Percentiles rank a stretch among this genome's conserved stretches.
Conservation (phyloP, 2,797 vertebrate genomes). For the Tarsius wallacei region DNA sequence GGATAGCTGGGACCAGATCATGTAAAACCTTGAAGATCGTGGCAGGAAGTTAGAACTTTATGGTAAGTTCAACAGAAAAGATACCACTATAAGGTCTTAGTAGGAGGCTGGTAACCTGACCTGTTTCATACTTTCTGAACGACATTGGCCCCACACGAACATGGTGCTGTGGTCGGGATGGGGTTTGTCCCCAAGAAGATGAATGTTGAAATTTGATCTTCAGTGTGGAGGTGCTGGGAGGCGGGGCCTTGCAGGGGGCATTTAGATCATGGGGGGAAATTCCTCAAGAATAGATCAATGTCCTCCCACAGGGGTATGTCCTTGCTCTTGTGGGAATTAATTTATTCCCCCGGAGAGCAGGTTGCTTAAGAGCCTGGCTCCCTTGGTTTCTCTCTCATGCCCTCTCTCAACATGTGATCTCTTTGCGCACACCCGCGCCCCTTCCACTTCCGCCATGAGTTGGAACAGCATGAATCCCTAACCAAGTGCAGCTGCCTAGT, state of each 20-base stretch:
- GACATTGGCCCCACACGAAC: background rate
- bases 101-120: background rate
- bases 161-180: too few relatives aligned
- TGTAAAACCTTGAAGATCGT: background rate
- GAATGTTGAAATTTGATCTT: background rate
- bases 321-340: background rate
- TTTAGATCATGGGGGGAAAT: background rate
- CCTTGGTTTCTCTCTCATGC: background rate
- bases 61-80: constrained; percentile 1
- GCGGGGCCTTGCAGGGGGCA: background rate
- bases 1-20: background rate
- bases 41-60: background rate
- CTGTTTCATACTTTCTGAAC: constrained; percentile 8
- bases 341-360: background rate
- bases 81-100: background rate
- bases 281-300: background rate
- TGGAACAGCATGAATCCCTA: background rate
- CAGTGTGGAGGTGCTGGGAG: background rate
- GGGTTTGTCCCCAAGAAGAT: background rate
- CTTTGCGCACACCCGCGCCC: background rate
- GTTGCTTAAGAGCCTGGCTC: background rate
- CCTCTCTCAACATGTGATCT: too few relatives aligned
- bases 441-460: background rate
- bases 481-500: background rate
- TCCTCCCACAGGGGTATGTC: background rate